A percentile compares a stretch with the other conserved stretches of the same genome.
Evolutionary conservation across 2,888 invertebrate species (phyloP).

Genomic region (Drosophila monieri): DNA sequence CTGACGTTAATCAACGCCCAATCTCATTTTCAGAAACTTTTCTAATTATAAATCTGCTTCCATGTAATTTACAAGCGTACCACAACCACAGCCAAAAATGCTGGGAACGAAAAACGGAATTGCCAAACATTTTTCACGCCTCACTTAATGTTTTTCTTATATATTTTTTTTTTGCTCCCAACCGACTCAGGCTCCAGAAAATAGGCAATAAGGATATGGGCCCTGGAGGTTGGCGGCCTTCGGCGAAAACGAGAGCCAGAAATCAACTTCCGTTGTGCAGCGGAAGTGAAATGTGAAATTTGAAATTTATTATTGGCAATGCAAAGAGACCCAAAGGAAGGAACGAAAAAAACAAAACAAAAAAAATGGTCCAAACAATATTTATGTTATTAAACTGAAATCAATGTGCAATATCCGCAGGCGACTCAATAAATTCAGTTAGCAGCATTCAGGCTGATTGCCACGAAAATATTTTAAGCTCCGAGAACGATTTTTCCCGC

Average conservation of each 20-base stretch:
- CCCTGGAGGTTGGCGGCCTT: slow-evolving; percentile 3
- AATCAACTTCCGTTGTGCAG: slow-evolving; percentile 57
- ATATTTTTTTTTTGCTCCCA: slow-evolving; percentile 2
- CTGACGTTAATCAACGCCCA: slow-evolving; percentile 33
- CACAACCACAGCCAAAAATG: background rate
- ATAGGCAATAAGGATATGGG: slow-evolving; percentile 34
- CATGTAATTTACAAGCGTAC: slow-evolving; percentile 44
- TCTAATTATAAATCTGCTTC: slow-evolving; percentile 53
- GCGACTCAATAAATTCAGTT: slow-evolving; percentile 48
- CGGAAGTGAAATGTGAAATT: slow-evolving; percentile 61
- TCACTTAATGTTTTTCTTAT: slow-evolving; percentile 21
- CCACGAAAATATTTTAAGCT: slow-evolving; percentile 18
- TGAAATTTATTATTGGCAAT: slow-evolving; percentile 53
- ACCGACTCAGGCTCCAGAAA: slow-evolving; percentile 10
- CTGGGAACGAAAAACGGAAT: slow-evolving; percentile 15
- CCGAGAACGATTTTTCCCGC: slow-evolving; percentile 15
- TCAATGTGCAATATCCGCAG: slow-evolving; percentile 62
- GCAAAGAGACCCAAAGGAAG: slow-evolving; percentile 30
- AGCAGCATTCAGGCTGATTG: slow-evolving; percentile 29
- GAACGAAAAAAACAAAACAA: slow-evolving; percentile 5
- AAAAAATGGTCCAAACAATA: slow-evolving; percentile 30
- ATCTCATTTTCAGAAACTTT: slow-evolving; percentile 47
- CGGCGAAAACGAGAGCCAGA: slow-evolving; percentile 20
- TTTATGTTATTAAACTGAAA: slow-evolving; percentile 56
- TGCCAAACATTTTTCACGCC: slow-evolving; percentile 51